phyloP scores from a whole-genome alignment of 1,140 invertebrate genomes.

The Lasioglossum baleicum region DNA sequence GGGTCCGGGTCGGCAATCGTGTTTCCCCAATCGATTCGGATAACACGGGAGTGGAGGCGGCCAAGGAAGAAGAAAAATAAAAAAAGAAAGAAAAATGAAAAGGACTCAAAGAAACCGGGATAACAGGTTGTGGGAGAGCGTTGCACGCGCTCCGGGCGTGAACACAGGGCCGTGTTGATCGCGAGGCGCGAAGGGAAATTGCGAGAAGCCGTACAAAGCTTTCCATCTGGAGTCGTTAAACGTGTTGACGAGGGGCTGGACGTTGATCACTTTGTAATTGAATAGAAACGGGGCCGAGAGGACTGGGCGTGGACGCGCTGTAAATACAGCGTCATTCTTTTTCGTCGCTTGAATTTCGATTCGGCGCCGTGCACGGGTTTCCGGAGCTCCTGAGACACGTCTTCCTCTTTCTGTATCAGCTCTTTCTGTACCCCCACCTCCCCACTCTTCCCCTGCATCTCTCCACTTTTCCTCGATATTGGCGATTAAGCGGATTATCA shows the following conservation, averaged over 20 bases:
- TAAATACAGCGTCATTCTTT: constrained; percentile 26
- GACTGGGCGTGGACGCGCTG: not conserved
- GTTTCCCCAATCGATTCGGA: not conserved
- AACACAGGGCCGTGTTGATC: not conserved
- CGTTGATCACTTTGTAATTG: constrained; percentile 75
- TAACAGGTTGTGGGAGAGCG: constrained; percentile 1
- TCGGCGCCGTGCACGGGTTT: constrained; percentile 27
- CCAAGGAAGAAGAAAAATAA: not conserved
- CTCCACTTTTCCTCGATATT: constrained; percentile 20
- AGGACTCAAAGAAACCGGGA: not conserved
- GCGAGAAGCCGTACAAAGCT: constrained; percentile 56
- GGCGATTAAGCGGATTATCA: constrained; percentile 49
- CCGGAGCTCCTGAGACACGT: not conserved
- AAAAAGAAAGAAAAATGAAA: no score
- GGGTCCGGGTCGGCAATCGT: not conserved
- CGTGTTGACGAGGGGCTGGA: constrained; percentile 58
- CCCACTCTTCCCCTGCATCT: no score
- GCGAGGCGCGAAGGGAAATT: constrained; percentile 47
- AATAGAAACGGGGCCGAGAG: constrained; percentile 58
- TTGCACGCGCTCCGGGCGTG: not conserved
- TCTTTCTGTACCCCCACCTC: not conserved
- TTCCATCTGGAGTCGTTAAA: constrained; percentile 72
- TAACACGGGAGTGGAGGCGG: not conserved
- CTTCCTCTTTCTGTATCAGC: not conserved
- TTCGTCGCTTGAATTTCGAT: constrained; percentile 63